phyloP scores from a whole-genome alignment of 2,888 invertebrate species.

The Clusia tigrina region DNA sequence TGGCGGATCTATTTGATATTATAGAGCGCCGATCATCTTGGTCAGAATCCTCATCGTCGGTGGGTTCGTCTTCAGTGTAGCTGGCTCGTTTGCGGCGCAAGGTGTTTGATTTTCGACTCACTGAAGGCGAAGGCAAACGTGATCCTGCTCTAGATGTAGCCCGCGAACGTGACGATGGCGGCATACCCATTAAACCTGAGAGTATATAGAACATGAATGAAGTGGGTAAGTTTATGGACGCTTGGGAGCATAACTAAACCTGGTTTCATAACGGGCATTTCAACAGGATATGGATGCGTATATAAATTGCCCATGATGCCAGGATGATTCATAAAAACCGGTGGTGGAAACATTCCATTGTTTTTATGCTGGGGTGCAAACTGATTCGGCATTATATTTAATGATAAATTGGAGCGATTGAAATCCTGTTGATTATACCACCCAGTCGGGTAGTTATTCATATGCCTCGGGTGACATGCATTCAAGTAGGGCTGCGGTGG shows the following conservation, averaged over 20 bases:
- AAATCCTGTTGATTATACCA: slow-evolving; percentile 59
- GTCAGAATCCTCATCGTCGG: slow-evolving; percentile 73
- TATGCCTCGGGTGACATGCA: slow-evolving; percentile 26
- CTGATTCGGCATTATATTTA: slow-evolving; percentile 63
- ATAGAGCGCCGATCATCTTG: slow-evolving; percentile 64
- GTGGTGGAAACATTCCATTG: slow-evolving; percentile 63
- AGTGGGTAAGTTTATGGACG: not conserved
- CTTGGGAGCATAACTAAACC: too few species aligned
- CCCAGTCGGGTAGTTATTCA: slow-evolving; percentile 39
- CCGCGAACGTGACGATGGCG: slow-evolving; percentile 63
- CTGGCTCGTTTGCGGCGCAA: slow-evolving; percentile 67
- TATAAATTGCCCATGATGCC: slow-evolving; percentile 58
- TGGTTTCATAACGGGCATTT: slow-evolving; percentile 65
- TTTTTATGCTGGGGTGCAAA: slow-evolving; percentile 50
- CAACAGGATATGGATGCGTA: slow-evolving; percentile 56
- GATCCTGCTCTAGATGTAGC: slow-evolving; percentile 71
- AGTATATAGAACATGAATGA: not conserved
- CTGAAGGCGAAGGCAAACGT: slow-evolving; percentile 73
- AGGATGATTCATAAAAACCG: slow-evolving; percentile 61
- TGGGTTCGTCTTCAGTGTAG: slow-evolving; percentile 66
- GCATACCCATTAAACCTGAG: slow-evolving; percentile 56
- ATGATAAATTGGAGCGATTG: slow-evolving; percentile 68
- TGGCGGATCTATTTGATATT: slow-evolving; percentile 60
- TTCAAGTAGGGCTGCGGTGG: slow-evolving; percentile 50
- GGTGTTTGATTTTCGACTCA: slow-evolving; percentile 75